Conservation (phyloP, 1,140 invertebrate genomes). For the Daktulosphaira vitifoliae region DNA sequence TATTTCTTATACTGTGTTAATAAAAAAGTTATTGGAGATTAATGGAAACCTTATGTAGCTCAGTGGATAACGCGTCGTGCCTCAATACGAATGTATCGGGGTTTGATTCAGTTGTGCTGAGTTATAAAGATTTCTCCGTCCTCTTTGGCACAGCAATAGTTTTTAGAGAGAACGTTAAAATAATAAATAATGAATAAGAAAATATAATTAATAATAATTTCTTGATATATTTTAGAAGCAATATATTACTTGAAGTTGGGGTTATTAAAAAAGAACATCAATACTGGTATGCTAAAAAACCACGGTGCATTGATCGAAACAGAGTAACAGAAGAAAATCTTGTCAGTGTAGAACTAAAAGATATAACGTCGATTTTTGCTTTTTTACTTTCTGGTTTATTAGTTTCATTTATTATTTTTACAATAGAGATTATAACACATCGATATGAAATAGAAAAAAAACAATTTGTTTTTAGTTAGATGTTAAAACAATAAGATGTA, state of each 20-base stretch:
- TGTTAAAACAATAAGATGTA: too few relatives aligned
- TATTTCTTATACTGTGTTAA: background rate
- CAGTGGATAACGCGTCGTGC: too few relatives aligned
- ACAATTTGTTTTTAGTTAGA: too few relatives aligned
- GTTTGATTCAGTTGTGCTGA: too few relatives aligned
- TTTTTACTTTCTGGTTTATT: background rate
- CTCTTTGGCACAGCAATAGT: too few relatives aligned
- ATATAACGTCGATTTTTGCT: background rate
- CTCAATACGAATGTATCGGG: too few relatives aligned
- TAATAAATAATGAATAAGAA: too few relatives aligned
- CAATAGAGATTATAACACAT: background rate
- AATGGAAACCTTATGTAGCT: too few relatives aligned
- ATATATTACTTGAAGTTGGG: background rate
- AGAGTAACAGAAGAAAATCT: slow-evolving; percentile 6
- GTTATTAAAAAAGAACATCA: background rate
- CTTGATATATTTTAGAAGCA: slow-evolving; percentile 2
- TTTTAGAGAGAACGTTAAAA: too few relatives aligned
- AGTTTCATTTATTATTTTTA: background rate
- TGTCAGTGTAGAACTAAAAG: slow-evolving; percentile 11
- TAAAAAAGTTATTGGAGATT: too few relatives aligned
- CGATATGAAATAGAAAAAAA: background rate
- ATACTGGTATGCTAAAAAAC: slow-evolving; percentile 14
- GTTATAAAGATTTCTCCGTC: too few relatives aligned
- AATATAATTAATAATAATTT: too few relatives aligned
- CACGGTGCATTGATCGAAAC: background rate